Base-by-base conservation (phyloP, 2,888 invertebrate species). In the Lepetodrilus schrolli region DNA sequence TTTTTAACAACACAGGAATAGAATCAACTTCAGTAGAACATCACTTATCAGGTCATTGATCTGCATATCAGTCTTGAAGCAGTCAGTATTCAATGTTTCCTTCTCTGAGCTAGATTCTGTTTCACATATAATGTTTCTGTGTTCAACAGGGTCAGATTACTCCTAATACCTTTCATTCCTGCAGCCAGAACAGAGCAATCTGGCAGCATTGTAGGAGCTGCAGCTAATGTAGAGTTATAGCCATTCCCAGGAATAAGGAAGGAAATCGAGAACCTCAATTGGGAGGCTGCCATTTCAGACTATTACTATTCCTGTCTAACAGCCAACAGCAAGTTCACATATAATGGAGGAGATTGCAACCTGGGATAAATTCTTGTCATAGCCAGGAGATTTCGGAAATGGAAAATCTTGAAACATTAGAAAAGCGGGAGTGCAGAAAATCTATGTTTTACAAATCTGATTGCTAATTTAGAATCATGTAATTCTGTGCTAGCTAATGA, bases 341-440 rank as follows among this genome's bases (percentile, higher is more conserved):
- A 30, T 58, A 58, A 58, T 58, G 58, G 10, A 58, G 58, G 17
- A 34, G 30, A 10, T 58, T 7, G 58, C 26, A 26, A 26, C 13
- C 58, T 17, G 34, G 17, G 34, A 58, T 58, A 58, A 58, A 30
- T 58, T 58, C 58, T 58, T 58, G 58, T 30, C 58, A 58, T 30
- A 17, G 17, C 13, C 7, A 30, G 43, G 17, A 17, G n/a, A 17
- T 43, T 17, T 43, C 43, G 58, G 58, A 58, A 58, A 58, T 58
- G 58, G 58, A 34, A 58, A 34, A 58, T 23, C 58, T 58, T 58
- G 30, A 17, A 58, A 23, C 58, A 30, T 58, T 58, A 30, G 34
- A 13, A 58, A 30, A 58, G 58, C 17, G 30, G 10, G 58, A 7
- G 30, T 30, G n/a, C 34, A 34, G 58, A 30, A 51, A 58, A 26